Conservation (phyloP, 2,888 invertebrate species). For the Napeogenes sylphis region DNA sequence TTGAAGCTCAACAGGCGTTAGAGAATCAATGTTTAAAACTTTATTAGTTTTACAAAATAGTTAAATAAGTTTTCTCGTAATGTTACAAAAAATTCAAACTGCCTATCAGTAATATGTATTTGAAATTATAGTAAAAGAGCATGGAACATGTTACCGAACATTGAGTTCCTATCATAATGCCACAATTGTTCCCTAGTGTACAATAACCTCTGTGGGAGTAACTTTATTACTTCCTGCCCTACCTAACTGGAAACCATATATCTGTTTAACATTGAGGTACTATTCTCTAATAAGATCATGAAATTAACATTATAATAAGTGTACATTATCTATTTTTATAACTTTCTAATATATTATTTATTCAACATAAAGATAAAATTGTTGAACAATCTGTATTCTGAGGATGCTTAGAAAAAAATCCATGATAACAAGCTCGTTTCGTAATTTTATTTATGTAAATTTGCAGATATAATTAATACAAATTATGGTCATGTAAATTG, state of each 20-base stretch:
- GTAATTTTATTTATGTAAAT: constrained; percentile 78
- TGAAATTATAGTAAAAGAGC: neutral
- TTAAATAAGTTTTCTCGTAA: neutral
- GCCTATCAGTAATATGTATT: neutral
- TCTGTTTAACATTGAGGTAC: constrained; percentile 20
- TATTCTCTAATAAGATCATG: constrained; percentile 20
- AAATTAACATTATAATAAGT: constrained; percentile 19
- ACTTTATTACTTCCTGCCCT: constrained; percentile 52
- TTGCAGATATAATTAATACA: constrained; percentile 78
- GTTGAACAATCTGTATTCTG: constrained; percentile 8
- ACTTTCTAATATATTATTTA: constrained; percentile 7
- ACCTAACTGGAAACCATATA: constrained; percentile 35
- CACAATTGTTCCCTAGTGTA: constrained; percentile 43
- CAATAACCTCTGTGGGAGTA: constrained; percentile 44
- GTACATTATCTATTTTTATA: constrained; percentile 11
- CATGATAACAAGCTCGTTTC: constrained; percentile 67
- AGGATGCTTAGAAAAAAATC: constrained; percentile 35
- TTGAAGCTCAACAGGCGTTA: too few relatives aligned
- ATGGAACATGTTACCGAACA: constrained; percentile 43
- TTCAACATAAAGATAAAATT: neutral
- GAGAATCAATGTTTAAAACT: too few relatives aligned
- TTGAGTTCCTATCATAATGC: constrained; percentile 47
- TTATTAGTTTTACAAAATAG: too few relatives aligned
- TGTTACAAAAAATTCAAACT: neutral
- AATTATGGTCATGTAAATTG: constrained; percentile 76